Evolutionary conservation across 2,113 vertebrate species (phyloP).

Genomic region (Melanerpes aurifrons): DNA sequence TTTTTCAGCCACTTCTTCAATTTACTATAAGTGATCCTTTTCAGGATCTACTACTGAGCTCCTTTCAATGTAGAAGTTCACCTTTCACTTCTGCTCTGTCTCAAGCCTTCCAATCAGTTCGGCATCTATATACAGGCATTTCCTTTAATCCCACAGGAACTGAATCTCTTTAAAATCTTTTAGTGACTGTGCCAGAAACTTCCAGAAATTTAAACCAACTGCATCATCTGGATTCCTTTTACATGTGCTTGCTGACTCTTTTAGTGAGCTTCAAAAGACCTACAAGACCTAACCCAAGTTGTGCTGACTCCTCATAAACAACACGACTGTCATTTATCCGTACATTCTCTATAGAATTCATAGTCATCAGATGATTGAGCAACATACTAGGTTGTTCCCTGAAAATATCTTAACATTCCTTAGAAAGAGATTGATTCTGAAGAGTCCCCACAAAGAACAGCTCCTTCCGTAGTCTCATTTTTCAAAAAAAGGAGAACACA

Average conservation of each 20-base stretch:
- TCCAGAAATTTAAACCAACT: background rate
- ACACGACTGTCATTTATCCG: background rate
- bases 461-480: background rate
- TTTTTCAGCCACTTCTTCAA: background rate
- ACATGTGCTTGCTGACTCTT: background rate
- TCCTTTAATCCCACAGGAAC: background rate
- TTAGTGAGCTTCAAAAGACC: background rate
- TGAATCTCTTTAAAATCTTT: background rate
- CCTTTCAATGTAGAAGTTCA: background rate
- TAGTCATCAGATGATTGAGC: background rate
- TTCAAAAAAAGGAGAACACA: no score
- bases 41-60: background rate
- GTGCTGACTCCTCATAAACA: background rate
- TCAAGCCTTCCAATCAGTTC: background rate
- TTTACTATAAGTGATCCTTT: background rate
- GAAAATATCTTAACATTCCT: background rate
- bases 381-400: background rate
- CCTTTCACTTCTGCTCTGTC: background rate
- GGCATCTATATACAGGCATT: background rate
- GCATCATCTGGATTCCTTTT: background rate
- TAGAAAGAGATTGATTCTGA: background rate
- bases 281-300: background rate
- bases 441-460: background rate
- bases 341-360: background rate
- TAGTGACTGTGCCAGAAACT: background rate